These are phyloP conservation scores for Plecturocebus donacophilus DNA, from an alignment of 2,113 vertebrate species.

Conservation along the genomic window DNA sequence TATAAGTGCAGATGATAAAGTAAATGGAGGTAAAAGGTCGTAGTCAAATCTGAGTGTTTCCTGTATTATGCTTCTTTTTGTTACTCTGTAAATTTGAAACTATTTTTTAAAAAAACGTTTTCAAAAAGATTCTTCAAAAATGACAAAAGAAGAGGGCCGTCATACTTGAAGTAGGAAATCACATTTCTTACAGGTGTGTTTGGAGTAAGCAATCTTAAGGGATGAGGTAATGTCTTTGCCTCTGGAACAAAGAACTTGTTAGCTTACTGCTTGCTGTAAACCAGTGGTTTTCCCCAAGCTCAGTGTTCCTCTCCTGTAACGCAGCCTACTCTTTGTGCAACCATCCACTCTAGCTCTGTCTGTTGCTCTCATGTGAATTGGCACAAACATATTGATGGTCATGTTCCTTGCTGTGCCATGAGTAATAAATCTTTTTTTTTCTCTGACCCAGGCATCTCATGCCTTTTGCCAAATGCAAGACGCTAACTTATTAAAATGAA, in stretches of 20 bases:
- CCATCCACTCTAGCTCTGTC: not conserved
- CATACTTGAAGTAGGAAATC: not conserved
- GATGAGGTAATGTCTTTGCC: not conserved
- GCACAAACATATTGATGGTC: not conserved
- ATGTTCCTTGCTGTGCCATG: not conserved
- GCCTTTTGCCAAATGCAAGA: not conserved
- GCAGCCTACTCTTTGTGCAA: not conserved
- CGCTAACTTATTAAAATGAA: not conserved
- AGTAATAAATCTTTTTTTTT: not conserved
- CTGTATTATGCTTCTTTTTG: not conserved
- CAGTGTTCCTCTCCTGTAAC: not conserved
- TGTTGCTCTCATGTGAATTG: not conserved
- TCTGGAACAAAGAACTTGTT: not conserved
- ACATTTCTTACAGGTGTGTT: not conserved
- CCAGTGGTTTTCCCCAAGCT: not conserved
- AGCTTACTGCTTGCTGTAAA: not conserved
- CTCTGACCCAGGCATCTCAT: not conserved
- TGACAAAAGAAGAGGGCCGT: not conserved
- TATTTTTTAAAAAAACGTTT: not conserved
- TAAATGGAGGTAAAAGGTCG: not conserved
- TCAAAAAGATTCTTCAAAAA: not conserved
- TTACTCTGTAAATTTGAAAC: constrained; percentile 10
- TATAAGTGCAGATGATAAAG: not conserved
- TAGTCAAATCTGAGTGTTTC: not conserved
- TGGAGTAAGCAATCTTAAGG: not conserved